Evolutionary conservation across 92 coral and sea anemone species (phyloP).

Genomic region (Siderastrea siderea): DNA sequence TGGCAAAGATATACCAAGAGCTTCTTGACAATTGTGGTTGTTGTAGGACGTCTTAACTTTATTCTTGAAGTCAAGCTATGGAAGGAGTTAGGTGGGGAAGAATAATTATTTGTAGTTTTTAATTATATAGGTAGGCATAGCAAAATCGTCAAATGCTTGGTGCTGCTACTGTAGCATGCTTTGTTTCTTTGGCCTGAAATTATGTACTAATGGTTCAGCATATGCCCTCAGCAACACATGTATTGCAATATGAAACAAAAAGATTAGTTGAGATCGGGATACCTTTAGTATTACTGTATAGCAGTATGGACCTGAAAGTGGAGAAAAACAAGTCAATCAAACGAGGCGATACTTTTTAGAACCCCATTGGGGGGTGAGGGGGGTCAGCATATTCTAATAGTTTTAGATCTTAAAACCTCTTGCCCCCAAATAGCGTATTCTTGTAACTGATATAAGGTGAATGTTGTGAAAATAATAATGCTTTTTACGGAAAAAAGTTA

Average conservation of each 20-base stretch:
- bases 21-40: background rate
- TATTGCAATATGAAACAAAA: too few relatives aligned
- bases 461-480: too few relatives aligned
- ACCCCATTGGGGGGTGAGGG: too few relatives aligned
- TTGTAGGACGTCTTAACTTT: background rate
- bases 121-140: slow-evolving; percentile 12
- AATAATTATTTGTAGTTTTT: background rate
- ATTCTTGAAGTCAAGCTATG: background rate
- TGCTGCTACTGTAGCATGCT: background rate
- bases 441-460: too few relatives aligned
- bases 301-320: background rate
- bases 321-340: background rate
- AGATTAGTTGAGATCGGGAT: too few relatives aligned
- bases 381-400: too few relatives aligned
- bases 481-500: background rate
- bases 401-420: too few relatives aligned
- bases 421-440: too few relatives aligned
- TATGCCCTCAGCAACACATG: background rate
- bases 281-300: too few relatives aligned
- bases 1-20: background rate
- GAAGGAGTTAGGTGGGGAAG: background rate
- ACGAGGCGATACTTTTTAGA: too few relatives aligned
- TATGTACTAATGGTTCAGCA: background rate
- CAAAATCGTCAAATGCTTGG: background rate
- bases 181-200: background rate